phyloP scores from a whole-genome alignment of 2,113 vertebrate species.

The Columba livia region DNA sequence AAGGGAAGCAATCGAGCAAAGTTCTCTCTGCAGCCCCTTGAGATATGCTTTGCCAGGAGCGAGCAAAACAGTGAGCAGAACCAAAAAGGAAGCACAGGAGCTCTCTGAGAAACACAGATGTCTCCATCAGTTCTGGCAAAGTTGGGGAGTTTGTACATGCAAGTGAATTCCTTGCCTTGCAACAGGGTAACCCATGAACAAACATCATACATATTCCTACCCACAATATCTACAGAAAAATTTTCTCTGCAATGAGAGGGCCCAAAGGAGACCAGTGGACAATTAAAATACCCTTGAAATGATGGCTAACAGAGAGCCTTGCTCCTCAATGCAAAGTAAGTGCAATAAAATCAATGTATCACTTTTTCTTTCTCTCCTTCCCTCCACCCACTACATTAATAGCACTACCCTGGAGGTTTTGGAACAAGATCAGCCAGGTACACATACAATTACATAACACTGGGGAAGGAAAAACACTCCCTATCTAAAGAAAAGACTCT shows the following conservation, averaged over 20 bases:
- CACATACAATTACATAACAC: neutral
- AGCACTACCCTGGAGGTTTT: neutral
- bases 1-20: neutral
- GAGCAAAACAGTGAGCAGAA: neutral
- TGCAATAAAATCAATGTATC: neutral
- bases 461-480: neutral
- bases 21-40: neutral
- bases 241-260: neutral
- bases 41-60: neutral
- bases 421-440: neutral
- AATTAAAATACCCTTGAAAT: neutral
- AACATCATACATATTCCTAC: neutral
- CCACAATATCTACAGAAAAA: neutral
- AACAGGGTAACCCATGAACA: neutral
- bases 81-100: neutral
- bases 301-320: neutral
- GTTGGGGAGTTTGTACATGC: neutral
- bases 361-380: neutral
- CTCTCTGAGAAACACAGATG: neutral
- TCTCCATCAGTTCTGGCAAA: neutral
- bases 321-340: neutral
- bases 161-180: neutral
- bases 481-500: constrained; percentile 31
- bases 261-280: neutral
- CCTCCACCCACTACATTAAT: fast-evolving